A percentile compares a stretch with the other conserved stretches of the same genome.
Conservation (phyloP, 2,888 invertebrate species). For the Euspilapteryx auroguttella region DNA sequence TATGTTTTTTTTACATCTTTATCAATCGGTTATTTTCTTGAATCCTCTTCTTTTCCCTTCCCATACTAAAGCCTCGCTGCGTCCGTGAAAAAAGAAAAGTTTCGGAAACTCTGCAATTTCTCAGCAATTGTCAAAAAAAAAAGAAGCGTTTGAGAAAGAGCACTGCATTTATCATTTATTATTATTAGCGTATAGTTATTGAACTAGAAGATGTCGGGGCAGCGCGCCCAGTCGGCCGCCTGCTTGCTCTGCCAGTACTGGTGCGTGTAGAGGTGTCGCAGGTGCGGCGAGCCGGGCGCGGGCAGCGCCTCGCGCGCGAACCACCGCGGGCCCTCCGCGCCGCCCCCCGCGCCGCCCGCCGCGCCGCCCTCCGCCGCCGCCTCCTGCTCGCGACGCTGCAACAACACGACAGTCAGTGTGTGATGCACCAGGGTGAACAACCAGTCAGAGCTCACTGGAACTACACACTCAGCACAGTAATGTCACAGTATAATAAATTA, state of each 20-base stretch:
- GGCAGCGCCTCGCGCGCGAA: conserved; percentile 83
- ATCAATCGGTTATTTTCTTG: no score
- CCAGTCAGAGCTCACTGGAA: no score
- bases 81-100: background rate
- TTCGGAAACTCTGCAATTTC: background rate
- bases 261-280: conserved; percentile 77
- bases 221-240: conserved; percentile 83
- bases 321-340: conserved; percentile 87
- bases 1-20: no score
- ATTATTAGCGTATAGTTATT: no score
- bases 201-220: conserved; percentile 86
- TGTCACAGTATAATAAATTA: no score
- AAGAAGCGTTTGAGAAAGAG: background rate
- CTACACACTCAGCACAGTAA: no score
- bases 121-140: background rate
- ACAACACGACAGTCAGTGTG: no score
- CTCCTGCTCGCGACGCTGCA: conserved; percentile 81
- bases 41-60: no score
- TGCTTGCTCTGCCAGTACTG: conserved; percentile 94
- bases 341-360: conserved; percentile 66
- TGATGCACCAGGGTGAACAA: no score
- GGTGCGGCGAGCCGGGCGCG: conserved; percentile 63
- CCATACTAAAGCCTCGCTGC: no score
- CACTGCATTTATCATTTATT: no score
- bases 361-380: conserved; percentile 71